phyloP scores from a whole-genome alignment of 2,113 vertebrate genomes.

The Choloepus hoffmanni region DNA sequence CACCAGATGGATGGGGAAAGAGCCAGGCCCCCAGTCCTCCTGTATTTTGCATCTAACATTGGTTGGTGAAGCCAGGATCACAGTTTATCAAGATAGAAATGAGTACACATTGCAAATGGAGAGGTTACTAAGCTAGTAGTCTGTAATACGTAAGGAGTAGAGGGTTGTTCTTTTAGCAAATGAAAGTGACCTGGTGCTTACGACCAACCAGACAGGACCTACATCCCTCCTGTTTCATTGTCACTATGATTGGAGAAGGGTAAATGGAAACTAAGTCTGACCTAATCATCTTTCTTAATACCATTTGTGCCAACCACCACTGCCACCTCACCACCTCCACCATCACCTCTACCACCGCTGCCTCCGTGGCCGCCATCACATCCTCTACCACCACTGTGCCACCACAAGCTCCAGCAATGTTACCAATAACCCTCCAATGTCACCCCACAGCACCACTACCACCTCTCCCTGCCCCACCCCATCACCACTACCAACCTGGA shows the following conservation, averaged over 20 bases:
- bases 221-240: rapidly evolving
- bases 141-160: rapidly evolving
- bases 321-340: rapidly evolving
- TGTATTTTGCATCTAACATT: rapidly evolving
- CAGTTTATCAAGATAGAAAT: not conserved
- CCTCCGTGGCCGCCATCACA: too few relatives aligned
- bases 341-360: not conserved
- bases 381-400: rapidly evolving
- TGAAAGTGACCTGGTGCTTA: not conserved
- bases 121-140: not conserved
- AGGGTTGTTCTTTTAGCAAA: not conserved
- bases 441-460: not conserved
- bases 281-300: rapidly evolving
- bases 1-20: not conserved
- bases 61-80: not conserved
- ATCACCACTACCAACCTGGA: not conserved
- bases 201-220: not conserved
- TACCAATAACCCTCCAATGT: too few relatives aligned
- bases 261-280: not conserved
- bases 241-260: not conserved
- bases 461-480: rapidly evolving
- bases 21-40: rapidly evolving
- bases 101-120: rapidly evolving
- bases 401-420: not conserved
- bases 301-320: not conserved